Conservation (phyloP, 1,140 invertebrate species). For the Himalopsyche phryganea region DNA sequence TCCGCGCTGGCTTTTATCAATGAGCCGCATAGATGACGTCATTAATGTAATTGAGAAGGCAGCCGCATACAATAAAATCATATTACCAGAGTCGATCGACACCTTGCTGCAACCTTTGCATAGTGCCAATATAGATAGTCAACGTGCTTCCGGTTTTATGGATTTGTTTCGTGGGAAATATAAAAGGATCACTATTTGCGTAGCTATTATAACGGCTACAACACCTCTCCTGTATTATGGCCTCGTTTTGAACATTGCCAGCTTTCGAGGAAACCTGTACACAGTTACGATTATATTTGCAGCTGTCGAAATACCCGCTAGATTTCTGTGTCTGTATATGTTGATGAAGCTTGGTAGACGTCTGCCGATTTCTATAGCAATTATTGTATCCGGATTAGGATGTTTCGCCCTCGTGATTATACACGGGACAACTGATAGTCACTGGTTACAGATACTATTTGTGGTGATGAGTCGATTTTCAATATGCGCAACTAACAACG, state of each 20-base stretch:
- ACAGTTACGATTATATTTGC: conserved; percentile 65
- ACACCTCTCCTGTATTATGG: conserved; percentile 72
- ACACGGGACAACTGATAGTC: conserved; percentile 46
- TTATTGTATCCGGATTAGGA: conserved; percentile 62
- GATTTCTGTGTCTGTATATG: conserved; percentile 66
- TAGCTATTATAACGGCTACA: conserved; percentile 68
- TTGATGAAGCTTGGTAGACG: conserved; percentile 65
- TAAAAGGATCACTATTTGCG: conserved; percentile 61
- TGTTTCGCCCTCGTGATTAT: conserved; percentile 57
- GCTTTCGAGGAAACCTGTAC: conserved; percentile 67
- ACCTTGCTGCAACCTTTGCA: conserved; percentile 52
- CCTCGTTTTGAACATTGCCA: conserved; percentile 64
- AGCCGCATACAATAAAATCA: conserved; percentile 60
- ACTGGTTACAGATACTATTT: conserved; percentile 59
- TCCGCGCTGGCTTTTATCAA: conserved; percentile 75
- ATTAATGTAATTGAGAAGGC: conserved; percentile 64
- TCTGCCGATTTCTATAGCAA: conserved; percentile 61
- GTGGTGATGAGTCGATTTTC: conserved; percentile 67
- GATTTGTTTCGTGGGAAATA: conserved; percentile 61
- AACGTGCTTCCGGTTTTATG: conserved; percentile 48
- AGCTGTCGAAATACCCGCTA: conserved; percentile 68
- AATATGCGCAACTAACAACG: conserved; percentile 65
- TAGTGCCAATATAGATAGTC: conserved; percentile 25
- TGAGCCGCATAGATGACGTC: conserved; percentile 67
- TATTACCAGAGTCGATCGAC: conserved; percentile 59